Evolutionary conservation across 53 echinoderm and acorn worm genomes (phyloP).

Genomic region (Pentamera pediparva): DNA sequence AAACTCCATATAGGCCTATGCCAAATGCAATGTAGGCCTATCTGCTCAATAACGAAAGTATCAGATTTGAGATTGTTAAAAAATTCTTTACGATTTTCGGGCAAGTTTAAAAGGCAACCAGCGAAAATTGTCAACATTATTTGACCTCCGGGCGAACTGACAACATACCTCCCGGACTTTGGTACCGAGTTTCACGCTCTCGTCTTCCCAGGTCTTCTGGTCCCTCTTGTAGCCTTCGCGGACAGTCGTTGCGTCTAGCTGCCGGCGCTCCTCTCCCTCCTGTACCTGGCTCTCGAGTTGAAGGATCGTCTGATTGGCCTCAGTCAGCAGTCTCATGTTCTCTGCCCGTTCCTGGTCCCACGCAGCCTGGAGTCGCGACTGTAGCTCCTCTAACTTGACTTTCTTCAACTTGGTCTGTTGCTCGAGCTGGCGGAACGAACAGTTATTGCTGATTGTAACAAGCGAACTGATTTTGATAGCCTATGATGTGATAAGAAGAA

Average conservation of each 20-base stretch:
- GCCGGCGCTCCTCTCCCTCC: constrained; percentile 40
- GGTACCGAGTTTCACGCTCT: constrained; percentile 45
- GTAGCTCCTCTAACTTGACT: constrained; percentile 83
- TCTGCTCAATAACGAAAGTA: too few relatives aligned
- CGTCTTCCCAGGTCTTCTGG: constrained; percentile 67
- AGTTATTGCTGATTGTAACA: background rate
- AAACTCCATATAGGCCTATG: too few relatives aligned
- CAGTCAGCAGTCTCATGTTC: constrained; percentile 77
- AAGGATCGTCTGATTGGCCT: constrained; percentile 76
- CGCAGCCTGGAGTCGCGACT: constrained; percentile 71
- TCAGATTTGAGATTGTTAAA: too few relatives aligned
- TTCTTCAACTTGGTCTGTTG: constrained; percentile 90
- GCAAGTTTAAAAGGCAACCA: too few relatives aligned
- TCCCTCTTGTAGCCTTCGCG: constrained; percentile 62
- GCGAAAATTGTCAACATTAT: too few relatives aligned
- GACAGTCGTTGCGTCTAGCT: constrained; percentile 52
- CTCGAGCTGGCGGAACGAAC: constrained; percentile 80
- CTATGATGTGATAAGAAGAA: too few relatives aligned
- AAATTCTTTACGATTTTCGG: too few relatives aligned
- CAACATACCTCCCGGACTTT: constrained; percentile 66
- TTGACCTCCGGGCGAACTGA: too few relatives aligned
- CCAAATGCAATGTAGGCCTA: too few relatives aligned
- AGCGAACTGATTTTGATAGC: too few relatives aligned
- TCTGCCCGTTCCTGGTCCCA: constrained; percentile 92
- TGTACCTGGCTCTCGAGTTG: constrained; percentile 77